A percentile compares a stretch with the other conserved stretches of the same genome.
Evolutionary conservation across 2,888 invertebrate genomes (phyloP).

Genomic region (Rhaphigaster nebulosa): DNA sequence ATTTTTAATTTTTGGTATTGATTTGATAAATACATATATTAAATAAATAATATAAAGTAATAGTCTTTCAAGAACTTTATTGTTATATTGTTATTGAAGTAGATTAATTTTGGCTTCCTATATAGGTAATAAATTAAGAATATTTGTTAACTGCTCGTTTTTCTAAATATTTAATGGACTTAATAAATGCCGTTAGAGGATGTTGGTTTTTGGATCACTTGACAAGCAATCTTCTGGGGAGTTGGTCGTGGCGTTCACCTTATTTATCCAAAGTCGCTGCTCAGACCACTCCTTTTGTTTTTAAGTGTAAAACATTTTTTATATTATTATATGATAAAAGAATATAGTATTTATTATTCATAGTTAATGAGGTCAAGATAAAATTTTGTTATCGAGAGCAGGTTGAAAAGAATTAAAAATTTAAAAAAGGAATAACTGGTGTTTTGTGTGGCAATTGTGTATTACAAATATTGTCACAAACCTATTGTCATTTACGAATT

Average conservation of each 20-base stretch:
- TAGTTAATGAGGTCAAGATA: constrained; percentile 49
- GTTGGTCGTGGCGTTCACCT: constrained; percentile 55
- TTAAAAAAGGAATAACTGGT: constrained; percentile 47
- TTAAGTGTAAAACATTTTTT: constrained; percentile 59
- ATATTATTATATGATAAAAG: constrained; percentile 59
- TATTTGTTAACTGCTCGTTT: constrained; percentile 59
- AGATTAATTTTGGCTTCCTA: constrained; percentile 64
- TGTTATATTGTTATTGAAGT: constrained; percentile 62
- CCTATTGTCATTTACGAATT: constrained; percentile 56
- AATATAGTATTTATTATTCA: constrained; percentile 57
- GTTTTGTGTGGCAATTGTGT: constrained; percentile 52
- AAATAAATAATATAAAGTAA: constrained; percentile 62
- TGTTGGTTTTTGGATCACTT: constrained; percentile 59
- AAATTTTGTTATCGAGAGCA: constrained; percentile 36
- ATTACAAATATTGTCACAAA: constrained; percentile 54
- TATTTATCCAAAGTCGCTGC: constrained; percentile 57
- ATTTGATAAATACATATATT: constrained; percentile 60
- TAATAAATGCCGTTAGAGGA: constrained; percentile 59
- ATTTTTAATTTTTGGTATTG: constrained; percentile 61
- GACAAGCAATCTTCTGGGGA: constrained; percentile 59
- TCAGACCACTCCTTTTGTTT: constrained; percentile 59
- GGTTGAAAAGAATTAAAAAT: constrained; percentile 51
- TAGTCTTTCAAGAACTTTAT: constrained; percentile 62
- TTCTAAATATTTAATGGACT: constrained; percentile 59
- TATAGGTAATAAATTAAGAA: constrained; percentile 59